phyloP scores from a whole-genome alignment of 1,140 invertebrate species.

The Trypoxylus dichotomus region DNA sequence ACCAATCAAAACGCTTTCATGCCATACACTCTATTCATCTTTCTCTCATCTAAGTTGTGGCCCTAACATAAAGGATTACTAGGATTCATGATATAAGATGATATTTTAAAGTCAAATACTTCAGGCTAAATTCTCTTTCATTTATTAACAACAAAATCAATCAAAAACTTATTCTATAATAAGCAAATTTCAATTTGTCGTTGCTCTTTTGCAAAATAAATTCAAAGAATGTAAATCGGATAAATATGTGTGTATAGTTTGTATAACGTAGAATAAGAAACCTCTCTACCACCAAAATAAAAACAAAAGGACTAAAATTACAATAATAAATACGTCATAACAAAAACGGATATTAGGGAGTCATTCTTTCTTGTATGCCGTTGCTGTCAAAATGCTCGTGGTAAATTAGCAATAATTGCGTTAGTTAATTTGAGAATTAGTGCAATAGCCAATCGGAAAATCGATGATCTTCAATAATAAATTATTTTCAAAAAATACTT shows the following conservation, averaged over 20 bases:
- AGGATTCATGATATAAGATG: constrained; percentile 45
- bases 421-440: too few relatives aligned
- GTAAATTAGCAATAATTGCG: background rate
- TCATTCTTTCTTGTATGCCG: background rate
- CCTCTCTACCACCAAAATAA: constrained; percentile 46
- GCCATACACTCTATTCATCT: constrained; percentile 35
- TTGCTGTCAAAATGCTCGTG: background rate
- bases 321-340: background rate
- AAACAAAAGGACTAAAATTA: background rate
- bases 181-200: background rate
- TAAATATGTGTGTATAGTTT: constrained; percentile 12
- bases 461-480: background rate
- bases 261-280: constrained; percentile 41
- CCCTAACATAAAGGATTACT: constrained; percentile 41
- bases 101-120: constrained; percentile 38
- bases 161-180: background rate
- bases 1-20: constrained; percentile 39
- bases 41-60: constrained; percentile 33
- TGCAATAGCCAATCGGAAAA: too few relatives aligned
- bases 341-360: constrained; percentile 15
- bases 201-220: background rate
- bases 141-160: background rate
- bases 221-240: constrained; percentile 7
- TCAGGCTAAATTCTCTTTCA: constrained; percentile 39
- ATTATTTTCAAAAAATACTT: background rate